These are phyloP conservation scores for Gymnopithys bicolor DNA, from an alignment of 2,797 vertebrate species.

Conservation along the genomic window DNA sequence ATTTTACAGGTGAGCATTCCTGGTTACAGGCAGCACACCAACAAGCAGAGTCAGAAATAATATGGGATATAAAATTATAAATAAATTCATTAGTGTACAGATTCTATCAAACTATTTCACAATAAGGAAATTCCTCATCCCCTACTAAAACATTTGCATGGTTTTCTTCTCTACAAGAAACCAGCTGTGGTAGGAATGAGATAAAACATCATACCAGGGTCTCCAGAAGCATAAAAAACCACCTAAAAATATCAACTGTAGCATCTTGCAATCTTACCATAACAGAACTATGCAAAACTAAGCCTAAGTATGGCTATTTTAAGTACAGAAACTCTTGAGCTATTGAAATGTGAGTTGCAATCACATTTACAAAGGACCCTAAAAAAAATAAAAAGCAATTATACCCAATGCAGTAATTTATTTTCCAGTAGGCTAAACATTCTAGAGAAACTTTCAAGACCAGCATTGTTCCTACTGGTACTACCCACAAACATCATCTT, in stretches of 20 bases:
- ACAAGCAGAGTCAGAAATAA: not conserved
- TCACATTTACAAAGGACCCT: not conserved
- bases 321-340: not conserved
- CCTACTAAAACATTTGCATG: not conserved
- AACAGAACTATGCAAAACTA: not conserved
- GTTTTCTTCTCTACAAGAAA: not conserved
- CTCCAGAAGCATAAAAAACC: not conserved
- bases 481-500: not conserved
- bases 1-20: not conserved
- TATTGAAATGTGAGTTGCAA: not conserved
- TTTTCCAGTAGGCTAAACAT: not conserved
- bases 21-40: not conserved
- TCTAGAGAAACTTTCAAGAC: not conserved
- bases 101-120: not conserved
- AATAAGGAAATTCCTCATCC: not conserved
- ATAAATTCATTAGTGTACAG: not conserved
- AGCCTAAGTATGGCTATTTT: not conserved
- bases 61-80: not conserved
- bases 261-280: not conserved
- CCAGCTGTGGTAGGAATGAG: not conserved
- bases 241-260: not conserved
- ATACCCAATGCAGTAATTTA: not conserved
- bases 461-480: not conserved
- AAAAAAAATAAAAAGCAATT: not conserved
- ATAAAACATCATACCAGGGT: not conserved